A percentile compares a stretch with the other conserved stretches of the same genome.
Conservation (phyloP, 2,113 vertebrate genomes). For the Pleuronectes platessa region DNA sequence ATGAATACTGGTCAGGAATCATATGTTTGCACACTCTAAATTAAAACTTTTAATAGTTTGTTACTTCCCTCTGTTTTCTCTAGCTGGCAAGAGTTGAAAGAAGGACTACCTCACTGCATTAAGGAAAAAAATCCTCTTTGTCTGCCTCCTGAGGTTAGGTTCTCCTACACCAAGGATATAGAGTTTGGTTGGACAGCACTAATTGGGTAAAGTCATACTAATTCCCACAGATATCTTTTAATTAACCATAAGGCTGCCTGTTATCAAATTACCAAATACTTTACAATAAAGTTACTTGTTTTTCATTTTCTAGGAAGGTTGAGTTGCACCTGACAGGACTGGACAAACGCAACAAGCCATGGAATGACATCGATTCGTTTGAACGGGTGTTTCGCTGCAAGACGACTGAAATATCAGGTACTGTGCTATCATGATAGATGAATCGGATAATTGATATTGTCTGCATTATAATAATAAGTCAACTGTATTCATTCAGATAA, state of each 20-base stretch:
- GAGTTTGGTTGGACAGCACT: constrained; percentile 43
- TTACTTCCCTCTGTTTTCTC: background rate
- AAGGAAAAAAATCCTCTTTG: background rate
- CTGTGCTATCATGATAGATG: background rate
- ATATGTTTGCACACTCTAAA: background rate
- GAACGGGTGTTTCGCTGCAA: constrained; percentile 58
- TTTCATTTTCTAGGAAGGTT: constrained; percentile 41
- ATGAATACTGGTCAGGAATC: background rate
- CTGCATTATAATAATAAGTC: background rate
- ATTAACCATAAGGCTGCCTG: background rate
- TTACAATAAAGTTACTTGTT: background rate
- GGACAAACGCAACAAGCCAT: constrained; percentile 1
- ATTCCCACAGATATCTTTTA: background rate
- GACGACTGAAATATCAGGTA: constrained; percentile 61
- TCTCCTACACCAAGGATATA: constrained; percentile 66
- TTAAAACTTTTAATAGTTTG: background rate
- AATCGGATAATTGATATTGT: background rate
- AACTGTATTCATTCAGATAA: background rate
- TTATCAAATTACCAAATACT: background rate
- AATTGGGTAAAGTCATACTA: constrained; percentile 38
- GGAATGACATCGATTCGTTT: constrained; percentile 52
- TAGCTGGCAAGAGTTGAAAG: constrained; percentile 62
- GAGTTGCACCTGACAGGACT: constrained; percentile 66
- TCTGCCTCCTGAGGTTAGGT: constrained; percentile 64
- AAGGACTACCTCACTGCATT: constrained; percentile 61